phyloP scores from a whole-genome alignment of 2,888 invertebrate genomes.

The Eristalinus aeneus region DNA sequence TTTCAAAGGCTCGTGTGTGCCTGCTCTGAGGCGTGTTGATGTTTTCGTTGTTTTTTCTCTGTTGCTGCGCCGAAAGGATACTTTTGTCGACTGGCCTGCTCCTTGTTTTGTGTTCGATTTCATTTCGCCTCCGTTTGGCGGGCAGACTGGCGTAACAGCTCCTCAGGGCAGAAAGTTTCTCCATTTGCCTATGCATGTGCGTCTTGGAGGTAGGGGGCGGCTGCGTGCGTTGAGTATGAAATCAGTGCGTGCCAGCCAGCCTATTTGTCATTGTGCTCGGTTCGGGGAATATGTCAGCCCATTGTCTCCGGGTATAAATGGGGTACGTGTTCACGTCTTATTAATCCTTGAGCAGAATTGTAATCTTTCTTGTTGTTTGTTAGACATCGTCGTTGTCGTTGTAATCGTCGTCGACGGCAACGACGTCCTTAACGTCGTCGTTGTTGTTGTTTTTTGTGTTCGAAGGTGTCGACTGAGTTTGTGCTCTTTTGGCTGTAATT shows the following conservation, averaged over 20 bases:
- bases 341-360: constrained; percentile 49
- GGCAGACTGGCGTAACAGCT: neutral
- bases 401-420: neutral
- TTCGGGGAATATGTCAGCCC: constrained; percentile 44
- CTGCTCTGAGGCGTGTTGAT: neutral
- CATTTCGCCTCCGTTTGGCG: neutral
- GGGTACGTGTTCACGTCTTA: constrained; percentile 52
- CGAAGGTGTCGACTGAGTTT: constrained; percentile 5
- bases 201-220: neutral
- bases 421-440: neutral
- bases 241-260: constrained; percentile 56
- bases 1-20: constrained; percentile 3
- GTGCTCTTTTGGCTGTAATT: constrained; percentile 6
- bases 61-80: constrained; percentile 1
- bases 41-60: neutral
- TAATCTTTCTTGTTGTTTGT: constrained; percentile 25
- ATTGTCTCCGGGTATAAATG: constrained; percentile 45
- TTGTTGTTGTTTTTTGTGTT: neutral
- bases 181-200: neutral
- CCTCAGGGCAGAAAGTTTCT: constrained; percentile 24
- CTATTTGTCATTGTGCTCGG: constrained; percentile 62
- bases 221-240: constrained; percentile 49
- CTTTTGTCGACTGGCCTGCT: neutral
- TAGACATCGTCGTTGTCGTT: neutral
- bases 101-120: neutral